Evolutionary conservation across 2,797 vertebrate species (phyloP).

Genomic region (Paguma larvata): DNA sequence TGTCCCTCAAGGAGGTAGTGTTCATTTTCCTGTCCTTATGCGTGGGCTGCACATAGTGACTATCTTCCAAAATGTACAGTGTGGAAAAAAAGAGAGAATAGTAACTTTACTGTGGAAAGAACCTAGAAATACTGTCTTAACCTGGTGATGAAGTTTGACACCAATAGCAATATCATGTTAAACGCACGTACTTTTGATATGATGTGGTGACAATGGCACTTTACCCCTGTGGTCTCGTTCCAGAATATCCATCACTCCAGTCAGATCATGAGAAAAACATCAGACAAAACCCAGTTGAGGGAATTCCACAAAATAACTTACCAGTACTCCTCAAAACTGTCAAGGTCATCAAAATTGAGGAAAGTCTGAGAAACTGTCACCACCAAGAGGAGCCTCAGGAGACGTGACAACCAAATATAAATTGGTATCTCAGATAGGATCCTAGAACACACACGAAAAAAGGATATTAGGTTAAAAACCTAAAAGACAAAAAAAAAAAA

Average conservation of each 20-base stretch:
- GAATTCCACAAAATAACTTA: background rate
- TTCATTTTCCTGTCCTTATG: background rate
- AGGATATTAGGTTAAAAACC: background rate
- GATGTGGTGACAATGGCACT: background rate
- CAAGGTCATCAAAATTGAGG: background rate
- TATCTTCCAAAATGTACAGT: background rate
- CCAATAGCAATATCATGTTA: background rate
- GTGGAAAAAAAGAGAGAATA: background rate
- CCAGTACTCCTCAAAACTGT: background rate
- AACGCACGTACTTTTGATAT: background rate
- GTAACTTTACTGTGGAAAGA: background rate
- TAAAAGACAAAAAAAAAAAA: too few relatives aligned
- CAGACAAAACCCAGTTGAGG: background rate
- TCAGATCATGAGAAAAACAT: background rate
- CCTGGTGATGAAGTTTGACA: background rate
- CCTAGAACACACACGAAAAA: background rate
- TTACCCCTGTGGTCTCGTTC: background rate
- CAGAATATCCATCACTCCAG: background rate
- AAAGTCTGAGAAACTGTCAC: background rate
- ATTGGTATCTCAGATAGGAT: background rate
- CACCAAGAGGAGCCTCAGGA: background rate
- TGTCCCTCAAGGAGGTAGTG: background rate
- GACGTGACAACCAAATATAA: background rate
- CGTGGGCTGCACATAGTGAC: background rate
- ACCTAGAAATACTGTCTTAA: background rate